Evolutionary conservation across 2,113 vertebrate genomes (phyloP).

Genomic region (Alligator sinensis): DNA sequence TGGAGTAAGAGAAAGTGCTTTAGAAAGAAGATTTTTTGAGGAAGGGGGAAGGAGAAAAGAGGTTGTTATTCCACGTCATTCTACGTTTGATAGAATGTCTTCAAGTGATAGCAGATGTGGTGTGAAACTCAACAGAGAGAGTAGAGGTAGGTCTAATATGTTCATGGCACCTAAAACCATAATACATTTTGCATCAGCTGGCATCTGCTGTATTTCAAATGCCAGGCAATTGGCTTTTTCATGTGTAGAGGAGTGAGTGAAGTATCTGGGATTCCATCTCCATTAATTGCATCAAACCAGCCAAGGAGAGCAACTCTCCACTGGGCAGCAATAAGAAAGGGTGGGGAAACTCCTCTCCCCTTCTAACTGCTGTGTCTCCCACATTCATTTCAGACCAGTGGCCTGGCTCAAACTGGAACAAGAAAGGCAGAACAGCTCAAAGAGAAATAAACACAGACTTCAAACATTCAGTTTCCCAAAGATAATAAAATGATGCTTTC

Average conservation of each 20-base stretch:
- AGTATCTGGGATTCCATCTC: neutral
- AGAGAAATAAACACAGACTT: neutral
- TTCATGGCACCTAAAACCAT: neutral
- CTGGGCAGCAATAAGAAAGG: neutral
- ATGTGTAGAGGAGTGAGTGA: neutral
- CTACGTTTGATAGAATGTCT: neutral
- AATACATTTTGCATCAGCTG: neutral
- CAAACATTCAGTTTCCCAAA: neutral
- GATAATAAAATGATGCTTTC: neutral
- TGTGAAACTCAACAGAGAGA: neutral
- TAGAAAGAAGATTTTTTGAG: neutral
- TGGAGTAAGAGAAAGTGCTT: neutral
- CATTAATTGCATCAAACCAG: neutral
- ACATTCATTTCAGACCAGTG: neutral
- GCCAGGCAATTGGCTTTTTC: neutral
- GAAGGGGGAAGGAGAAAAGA: neutral
- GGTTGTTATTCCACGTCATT: neutral
- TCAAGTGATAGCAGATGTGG: neutral
- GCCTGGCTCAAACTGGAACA: neutral
- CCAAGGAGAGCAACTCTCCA: neutral
- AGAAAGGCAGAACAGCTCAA: neutral
- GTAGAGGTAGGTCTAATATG: neutral
- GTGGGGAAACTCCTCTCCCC: neutral
- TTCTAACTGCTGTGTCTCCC: neutral
- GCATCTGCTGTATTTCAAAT: neutral